Evolutionary conservation across 2,113 vertebrate species (phyloP).

Genomic region (Equus przewalskii): DNA sequence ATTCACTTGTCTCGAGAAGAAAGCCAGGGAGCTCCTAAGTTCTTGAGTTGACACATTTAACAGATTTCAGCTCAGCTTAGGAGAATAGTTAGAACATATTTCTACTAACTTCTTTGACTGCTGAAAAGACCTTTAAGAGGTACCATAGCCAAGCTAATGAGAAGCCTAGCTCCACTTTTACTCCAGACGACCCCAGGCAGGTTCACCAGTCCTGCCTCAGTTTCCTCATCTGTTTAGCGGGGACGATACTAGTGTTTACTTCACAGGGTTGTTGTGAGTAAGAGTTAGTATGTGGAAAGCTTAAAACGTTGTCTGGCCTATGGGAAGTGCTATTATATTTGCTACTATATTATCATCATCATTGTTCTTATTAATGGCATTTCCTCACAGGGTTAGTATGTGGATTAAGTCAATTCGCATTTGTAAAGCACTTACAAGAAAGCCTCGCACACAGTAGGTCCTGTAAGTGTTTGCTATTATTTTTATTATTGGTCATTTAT

Average conservation of each 20-base stretch:
- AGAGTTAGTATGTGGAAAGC: not conserved
- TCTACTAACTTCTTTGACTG: not conserved
- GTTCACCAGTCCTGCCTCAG: not conserved
- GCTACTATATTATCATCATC: not conserved
- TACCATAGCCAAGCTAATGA: not conserved
- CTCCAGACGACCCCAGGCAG: not conserved
- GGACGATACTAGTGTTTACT: not conserved
- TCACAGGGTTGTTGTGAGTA: not conserved
- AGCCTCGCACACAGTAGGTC: not conserved
- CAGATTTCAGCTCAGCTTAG: not conserved
- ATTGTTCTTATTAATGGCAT: not conserved
- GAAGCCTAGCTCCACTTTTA: not conserved
- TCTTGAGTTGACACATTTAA: not conserved
- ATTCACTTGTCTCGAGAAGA: not conserved
- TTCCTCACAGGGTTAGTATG: not conserved
- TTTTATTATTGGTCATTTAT: not conserved
- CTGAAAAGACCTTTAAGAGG: not conserved
- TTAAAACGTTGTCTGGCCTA: not conserved
- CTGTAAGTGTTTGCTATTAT: not conserved
- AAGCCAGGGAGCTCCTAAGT: not conserved
- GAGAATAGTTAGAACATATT: not conserved
- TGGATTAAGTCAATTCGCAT: not conserved
- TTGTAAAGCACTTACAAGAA: not conserved
- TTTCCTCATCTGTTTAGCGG: not conserved
- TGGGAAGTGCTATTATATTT: not conserved